Evolutionary conservation across 1,140 invertebrate genomes (phyloP).

Genomic region (Scylla paramamosain): DNA sequence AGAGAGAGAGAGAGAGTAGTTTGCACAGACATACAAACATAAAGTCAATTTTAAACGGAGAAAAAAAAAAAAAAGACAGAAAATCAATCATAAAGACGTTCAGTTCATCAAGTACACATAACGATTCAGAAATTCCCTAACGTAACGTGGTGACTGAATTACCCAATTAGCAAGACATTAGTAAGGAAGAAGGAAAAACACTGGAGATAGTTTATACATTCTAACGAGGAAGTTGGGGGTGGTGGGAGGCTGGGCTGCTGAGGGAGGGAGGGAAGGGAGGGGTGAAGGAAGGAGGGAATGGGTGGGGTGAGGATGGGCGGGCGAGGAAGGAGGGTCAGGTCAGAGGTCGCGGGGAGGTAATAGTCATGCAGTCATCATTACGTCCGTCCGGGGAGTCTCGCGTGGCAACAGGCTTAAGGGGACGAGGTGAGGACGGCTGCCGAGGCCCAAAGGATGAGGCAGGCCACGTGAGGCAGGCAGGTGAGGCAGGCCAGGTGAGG

Average conservation of each 20-base stretch:
- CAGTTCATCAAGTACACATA: too few species aligned
- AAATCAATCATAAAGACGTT: too few species aligned
- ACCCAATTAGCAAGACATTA: background rate
- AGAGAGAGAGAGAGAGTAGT: background rate
- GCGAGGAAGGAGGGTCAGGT: background rate
- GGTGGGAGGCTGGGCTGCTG: background rate
- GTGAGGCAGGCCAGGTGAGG: background rate
- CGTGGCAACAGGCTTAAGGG: conserved; percentile 33
- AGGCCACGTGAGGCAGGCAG: background rate
- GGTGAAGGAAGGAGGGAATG: background rate
- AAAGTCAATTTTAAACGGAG: too few species aligned
- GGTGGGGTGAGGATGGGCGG: background rate
- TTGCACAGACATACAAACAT: background rate
- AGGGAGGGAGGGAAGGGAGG: background rate
- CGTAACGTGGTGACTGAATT: background rate
- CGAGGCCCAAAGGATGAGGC: background rate
- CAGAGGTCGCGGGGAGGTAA: conserved; percentile 33
- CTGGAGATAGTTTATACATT: background rate
- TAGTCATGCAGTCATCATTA: conserved; percentile 34
- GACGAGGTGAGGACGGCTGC: background rate
- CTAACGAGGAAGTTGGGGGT: background rate
- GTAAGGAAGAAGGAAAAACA: background rate
- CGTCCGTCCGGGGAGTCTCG: background rate
- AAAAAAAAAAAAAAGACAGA: background rate
- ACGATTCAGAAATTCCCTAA: too few species aligned